These are phyloP conservation scores for Galagoides demidoff DNA, from an alignment of 2,797 vertebrate genomes.

Conservation along the genomic window DNA sequence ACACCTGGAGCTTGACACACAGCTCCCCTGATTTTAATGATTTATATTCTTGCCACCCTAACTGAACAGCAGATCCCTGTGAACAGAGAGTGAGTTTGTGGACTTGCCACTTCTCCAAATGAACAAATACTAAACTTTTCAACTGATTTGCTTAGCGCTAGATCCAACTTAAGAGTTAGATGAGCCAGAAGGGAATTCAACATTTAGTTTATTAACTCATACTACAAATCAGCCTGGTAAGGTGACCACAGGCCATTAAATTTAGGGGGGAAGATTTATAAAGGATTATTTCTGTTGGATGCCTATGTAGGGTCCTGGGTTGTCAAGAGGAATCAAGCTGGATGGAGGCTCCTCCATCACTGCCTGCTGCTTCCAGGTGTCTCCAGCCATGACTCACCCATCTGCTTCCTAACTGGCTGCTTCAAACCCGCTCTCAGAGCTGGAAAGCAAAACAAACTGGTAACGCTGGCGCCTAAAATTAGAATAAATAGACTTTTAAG, in stretches of 20 bases:
- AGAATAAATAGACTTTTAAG: slow-evolving; percentile 16
- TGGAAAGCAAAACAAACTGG: slow-evolving; percentile 33
- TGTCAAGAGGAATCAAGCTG: not conserved
- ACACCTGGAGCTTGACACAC: not conserved
- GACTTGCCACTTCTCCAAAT: not conserved
- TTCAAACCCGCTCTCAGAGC: slow-evolving; percentile 44
- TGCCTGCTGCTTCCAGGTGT: slow-evolving; percentile 32
- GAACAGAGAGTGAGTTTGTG: not conserved
- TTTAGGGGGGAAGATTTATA: not conserved
- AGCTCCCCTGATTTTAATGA: not conserved
- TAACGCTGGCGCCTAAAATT: slow-evolving; percentile 28
- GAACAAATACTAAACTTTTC: slow-evolving; percentile 18
- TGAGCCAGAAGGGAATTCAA: slow-evolving; percentile 21
- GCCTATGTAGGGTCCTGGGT: not conserved
- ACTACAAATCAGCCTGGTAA: not conserved
- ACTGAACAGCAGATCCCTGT: not conserved
- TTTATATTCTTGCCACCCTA: not conserved
- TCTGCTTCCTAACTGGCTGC: not conserved
- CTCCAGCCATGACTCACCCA: not conserved
- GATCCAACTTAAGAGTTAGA: not conserved
- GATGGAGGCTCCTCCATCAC: not conserved
- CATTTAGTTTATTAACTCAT: not conserved
- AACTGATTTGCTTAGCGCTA: not conserved
- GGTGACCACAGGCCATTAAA: not conserved
- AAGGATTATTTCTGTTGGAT: not conserved